phyloP scores from a whole-genome alignment of 2,888 invertebrate species.

The Sesamia inferens region DNA sequence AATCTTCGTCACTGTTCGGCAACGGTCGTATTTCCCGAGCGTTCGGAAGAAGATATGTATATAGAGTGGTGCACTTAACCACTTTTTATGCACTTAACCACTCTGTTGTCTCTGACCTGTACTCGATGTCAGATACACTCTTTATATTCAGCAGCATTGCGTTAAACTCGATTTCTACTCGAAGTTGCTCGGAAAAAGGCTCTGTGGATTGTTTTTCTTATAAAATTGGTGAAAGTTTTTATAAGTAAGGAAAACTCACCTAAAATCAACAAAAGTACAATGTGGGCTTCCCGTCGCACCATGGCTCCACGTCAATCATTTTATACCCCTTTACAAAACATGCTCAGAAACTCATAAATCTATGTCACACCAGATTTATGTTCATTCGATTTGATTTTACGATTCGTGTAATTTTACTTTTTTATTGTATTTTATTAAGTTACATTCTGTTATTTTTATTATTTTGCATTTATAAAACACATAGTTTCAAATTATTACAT shows the following conservation, averaged over 20 bases:
- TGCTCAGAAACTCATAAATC: constrained; percentile 49
- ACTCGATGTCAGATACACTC: too few relatives aligned
- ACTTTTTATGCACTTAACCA: too few relatives aligned
- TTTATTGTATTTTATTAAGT: constrained; percentile 38
- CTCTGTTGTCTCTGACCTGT: too few relatives aligned
- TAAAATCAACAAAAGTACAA: constrained; percentile 49
- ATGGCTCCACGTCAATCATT: constrained; percentile 50
- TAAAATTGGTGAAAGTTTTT: not conserved
- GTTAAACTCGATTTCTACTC: too few relatives aligned
- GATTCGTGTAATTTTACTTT: constrained; percentile 42
- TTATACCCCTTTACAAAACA: constrained; percentile 41
- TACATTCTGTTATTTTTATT: constrained; percentile 31
- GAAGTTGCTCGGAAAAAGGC: not conserved
- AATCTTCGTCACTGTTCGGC: too few relatives aligned
- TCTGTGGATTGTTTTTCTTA: not conserved
- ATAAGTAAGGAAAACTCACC: constrained; percentile 44
- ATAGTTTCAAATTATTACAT: not conserved
- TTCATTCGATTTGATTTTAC: constrained; percentile 52
- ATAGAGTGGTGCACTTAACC: too few relatives aligned
- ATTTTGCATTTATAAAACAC: constrained; percentile 6
- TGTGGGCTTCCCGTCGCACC: constrained; percentile 26
- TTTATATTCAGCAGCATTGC: too few relatives aligned
- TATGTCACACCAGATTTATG: constrained; percentile 46
- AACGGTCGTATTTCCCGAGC: too few relatives aligned
- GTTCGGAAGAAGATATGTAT: too few relatives aligned